A percentile compares a stretch with the other conserved stretches of the same genome.
These are phyloP conservation scores for Tipula vernalis DNA, from an alignment of 2,888 invertebrate genomes.

Conservation along the genomic window DNA sequence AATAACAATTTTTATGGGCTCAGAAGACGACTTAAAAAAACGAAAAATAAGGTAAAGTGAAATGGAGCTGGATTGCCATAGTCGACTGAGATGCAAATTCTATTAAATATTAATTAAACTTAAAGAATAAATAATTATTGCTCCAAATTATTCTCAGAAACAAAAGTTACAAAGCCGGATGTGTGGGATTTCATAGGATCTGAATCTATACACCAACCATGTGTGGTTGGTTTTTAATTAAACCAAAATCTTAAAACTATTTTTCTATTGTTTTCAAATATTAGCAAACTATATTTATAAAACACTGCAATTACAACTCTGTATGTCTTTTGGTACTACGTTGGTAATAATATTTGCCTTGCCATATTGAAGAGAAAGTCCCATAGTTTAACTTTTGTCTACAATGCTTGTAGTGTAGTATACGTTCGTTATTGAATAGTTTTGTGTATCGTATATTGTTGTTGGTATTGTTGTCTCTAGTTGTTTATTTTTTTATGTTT, in stretches of 20 bases:
- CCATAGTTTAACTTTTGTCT: background rate
- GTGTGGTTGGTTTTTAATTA: background rate
- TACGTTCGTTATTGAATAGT: background rate
- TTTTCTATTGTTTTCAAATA: background rate
- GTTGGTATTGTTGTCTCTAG: background rate
- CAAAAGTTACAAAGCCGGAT: no score
- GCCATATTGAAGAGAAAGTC: background rate
- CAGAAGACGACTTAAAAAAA: no score
- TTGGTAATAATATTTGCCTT: background rate
- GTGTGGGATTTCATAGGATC: no score
- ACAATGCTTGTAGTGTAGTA: background rate
- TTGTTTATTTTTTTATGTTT: background rate
- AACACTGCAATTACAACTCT: background rate
- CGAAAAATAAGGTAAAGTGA: no score
- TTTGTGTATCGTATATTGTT: background rate
- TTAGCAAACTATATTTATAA: background rate
- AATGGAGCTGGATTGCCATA: no score
- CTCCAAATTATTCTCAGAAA: no score
- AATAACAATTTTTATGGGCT: no score
- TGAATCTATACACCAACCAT: no score
- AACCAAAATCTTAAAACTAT: background rate
- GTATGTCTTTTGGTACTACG: background rate
- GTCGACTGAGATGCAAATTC: no score
- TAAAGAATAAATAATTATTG: no score
- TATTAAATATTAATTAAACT: no score